Evolutionary conservation across 1,140 invertebrate species (phyloP), one percentile per base, ranked within the genome.

Genomic region (Papilio polyxenes): DNA sequence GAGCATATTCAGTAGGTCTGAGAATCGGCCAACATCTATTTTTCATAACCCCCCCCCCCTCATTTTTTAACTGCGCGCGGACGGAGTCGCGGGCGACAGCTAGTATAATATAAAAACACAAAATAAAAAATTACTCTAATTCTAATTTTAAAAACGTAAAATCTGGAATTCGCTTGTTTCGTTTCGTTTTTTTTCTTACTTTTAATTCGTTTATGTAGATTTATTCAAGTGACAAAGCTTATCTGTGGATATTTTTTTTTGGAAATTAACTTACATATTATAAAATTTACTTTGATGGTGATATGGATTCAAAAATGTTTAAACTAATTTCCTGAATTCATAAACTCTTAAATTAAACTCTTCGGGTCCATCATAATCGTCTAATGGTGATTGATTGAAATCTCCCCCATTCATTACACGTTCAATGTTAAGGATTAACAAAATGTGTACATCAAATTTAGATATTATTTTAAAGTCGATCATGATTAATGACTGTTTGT

Each of bases 361-460:
- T 20, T 65, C 62, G 48, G 81, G 79, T 82, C 37, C 79, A 82
- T 85, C 82, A 86, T 75, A 79, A 80, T 76, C 74, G 23, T 74
- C 37, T 90, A 86, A 89, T 86, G 81, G 86, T 88, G 89, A 89
- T 89, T 85, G 88, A 90, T 88, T 82, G 85, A 87, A 77, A 59
- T 44, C 80, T 78, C 87, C 89, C 86, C 80, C 72, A 49, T 75
- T 51, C 75, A 75, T 75, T 75, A 76, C 7, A 53, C 77, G 48
- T 40, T n/a, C 53, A 11, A 84, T 85, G 87, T 88, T 87, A 87
- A 75, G 31, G 53, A 13, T 56, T 1, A 13, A 59, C 76, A 53
- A 53, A 77, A 77, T 77, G 49, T 77, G 49, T 51, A 51, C 37
- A 75, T 75, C 74, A 75, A 40, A 49, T 75, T 17, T 17, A n/a